Evolutionary conservation across 2,797 vertebrate genomes (phyloP).

Genomic region (Hemibagrus guttatus): DNA sequence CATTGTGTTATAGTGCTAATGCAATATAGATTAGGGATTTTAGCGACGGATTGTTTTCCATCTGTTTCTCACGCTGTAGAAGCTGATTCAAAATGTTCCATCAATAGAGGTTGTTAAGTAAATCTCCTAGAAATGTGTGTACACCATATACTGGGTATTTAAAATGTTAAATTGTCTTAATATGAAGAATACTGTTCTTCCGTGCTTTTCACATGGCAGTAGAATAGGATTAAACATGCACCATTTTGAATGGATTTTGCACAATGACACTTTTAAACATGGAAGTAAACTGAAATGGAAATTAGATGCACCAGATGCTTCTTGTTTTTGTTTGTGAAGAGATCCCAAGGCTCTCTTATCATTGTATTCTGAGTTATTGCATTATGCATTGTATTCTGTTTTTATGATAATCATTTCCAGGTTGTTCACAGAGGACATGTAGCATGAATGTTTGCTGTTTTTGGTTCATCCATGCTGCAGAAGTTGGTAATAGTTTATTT

Average conservation of each 20-base stretch:
- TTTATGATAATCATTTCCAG: neutral
- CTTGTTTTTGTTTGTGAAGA: constrained; percentile 1
- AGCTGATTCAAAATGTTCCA: constrained; percentile 12
- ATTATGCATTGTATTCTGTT: neutral
- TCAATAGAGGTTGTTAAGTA: constrained; percentile 9
- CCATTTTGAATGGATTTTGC: neutral
- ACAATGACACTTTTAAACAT: neutral
- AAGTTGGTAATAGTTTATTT: neutral
- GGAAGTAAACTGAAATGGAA: neutral
- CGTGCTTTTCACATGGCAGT: neutral
- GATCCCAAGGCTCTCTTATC: neutral
- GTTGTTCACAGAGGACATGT: neutral
- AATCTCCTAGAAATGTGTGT: neutral
- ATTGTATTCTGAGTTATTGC: neutral
- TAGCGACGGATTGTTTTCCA: neutral
- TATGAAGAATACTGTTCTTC: neutral
- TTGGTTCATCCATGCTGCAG: neutral
- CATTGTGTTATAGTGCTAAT: constrained; percentile 28
- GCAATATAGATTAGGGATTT: constrained; percentile 33
- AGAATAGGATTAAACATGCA: neutral
- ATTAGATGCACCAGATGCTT: neutral
- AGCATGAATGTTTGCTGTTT: neutral
- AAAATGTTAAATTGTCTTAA: neutral
- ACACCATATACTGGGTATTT: neutral
- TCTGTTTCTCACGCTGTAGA: constrained; percentile 11